phyloP scores from a whole-genome alignment of 2,797 vertebrate species.

The Anguilla obscura region DNA sequence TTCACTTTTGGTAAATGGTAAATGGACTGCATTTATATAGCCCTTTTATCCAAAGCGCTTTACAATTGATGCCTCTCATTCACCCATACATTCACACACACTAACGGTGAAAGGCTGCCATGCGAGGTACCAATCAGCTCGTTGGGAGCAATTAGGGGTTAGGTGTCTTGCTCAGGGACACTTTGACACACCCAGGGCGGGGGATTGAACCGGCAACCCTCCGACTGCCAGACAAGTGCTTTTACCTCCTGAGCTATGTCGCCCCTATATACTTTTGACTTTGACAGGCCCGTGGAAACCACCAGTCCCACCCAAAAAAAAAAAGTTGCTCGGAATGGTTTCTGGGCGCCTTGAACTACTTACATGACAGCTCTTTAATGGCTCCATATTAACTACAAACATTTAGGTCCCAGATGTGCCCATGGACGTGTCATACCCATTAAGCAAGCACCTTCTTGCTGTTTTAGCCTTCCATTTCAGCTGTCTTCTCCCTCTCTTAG shows the following conservation, averaged over 20 bases:
- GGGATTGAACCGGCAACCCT: too few species aligned
- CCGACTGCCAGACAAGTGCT: too few species aligned
- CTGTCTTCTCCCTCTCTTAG: not conserved
- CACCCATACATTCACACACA: too few species aligned
- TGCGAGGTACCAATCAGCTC: too few species aligned
- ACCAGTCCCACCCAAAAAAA: not conserved
- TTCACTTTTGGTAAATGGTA: not conserved
- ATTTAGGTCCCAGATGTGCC: not conserved
- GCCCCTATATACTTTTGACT: not conserved
- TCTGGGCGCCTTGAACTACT: not conserved
- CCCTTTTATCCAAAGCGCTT: too few species aligned
- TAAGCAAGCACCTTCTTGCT: not conserved
- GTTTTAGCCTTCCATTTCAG: not conserved
- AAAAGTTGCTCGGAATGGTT: not conserved
- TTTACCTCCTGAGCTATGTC: too few species aligned
- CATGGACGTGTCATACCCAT: not conserved
- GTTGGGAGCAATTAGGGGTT: too few species aligned
- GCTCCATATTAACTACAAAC: not conserved
- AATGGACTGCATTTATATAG: too few species aligned
- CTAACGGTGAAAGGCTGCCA: too few species aligned
- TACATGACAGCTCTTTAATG: not conserved
- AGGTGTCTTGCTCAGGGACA: too few species aligned
- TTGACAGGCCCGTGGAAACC: not conserved
- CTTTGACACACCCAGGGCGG: too few species aligned
- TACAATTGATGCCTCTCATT: too few species aligned